Conservation (phyloP, 2,888 invertebrate genomes). For the Luffia ferchaultella region DNA sequence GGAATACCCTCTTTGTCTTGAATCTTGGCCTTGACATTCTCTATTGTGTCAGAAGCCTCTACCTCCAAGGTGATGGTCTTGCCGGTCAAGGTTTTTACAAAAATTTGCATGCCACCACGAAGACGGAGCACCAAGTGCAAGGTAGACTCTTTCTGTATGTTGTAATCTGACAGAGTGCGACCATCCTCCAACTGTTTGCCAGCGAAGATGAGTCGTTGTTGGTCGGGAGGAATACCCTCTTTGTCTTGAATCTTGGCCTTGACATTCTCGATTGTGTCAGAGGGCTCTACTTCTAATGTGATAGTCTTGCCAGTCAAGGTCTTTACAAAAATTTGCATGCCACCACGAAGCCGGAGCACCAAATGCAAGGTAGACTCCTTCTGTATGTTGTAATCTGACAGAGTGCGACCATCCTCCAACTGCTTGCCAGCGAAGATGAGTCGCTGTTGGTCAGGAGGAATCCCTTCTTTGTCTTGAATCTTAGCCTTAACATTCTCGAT, state of each 20-base stretch:
- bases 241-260: constrained; percentile 43
- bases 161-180: constrained; percentile 42
- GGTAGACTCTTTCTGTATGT: constrained; percentile 46
- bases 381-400: constrained; percentile 17
- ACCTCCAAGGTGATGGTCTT: constrained; percentile 40
- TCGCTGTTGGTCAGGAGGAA: constrained; percentile 17
- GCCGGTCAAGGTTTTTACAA: constrained; percentile 37
- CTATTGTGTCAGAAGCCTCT: constrained; percentile 37
- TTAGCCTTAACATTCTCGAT: constrained; percentile 17
- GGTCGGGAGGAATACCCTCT: constrained; percentile 42
- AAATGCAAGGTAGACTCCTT: constrained; percentile 14
- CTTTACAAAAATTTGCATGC: constrained; percentile 15
- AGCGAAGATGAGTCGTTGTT: constrained; percentile 38
- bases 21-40: constrained; percentile 41
- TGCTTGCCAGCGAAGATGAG: constrained; percentile 17
- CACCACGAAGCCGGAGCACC: constrained; percentile 13
- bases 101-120: constrained; percentile 42
- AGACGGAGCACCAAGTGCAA: constrained; percentile 41
- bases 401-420: constrained; percentile 15
- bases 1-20: constrained; percentile 45
- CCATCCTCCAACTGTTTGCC: constrained; percentile 47
- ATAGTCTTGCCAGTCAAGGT: constrained; percentile 15
- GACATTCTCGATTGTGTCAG: constrained; percentile 40
- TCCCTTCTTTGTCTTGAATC: constrained; percentile 17
- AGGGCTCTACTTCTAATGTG: constrained; percentile 13